These are phyloP conservation scores for Drosophila algonquin DNA, from an alignment of 2,888 invertebrate genomes.

Conservation along the genomic window DNA sequence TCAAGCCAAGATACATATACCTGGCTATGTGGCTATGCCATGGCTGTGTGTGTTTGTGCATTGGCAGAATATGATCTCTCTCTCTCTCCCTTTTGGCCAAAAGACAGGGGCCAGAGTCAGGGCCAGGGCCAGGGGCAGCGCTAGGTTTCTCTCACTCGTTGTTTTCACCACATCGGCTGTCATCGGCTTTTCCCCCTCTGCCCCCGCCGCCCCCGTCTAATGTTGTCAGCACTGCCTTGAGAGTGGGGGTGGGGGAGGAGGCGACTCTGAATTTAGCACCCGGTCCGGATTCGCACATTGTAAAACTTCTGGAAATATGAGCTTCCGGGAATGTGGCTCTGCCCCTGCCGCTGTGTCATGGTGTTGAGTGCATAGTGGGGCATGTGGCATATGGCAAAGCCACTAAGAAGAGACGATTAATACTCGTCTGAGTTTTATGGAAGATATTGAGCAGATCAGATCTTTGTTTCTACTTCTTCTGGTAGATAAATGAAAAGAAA, in stretches of 20 bases:
- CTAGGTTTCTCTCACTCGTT: background rate
- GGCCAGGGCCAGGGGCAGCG: background rate
- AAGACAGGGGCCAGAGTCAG: too few species aligned
- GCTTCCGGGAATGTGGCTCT: constrained; percentile 62
- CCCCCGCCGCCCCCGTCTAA: constrained; percentile 6
- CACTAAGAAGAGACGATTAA: constrained; percentile 26
- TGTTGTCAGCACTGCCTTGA: constrained; percentile 65
- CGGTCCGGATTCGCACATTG: constrained; percentile 56
- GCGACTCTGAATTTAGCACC: constrained; percentile 61
- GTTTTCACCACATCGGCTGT: constrained; percentile 53
- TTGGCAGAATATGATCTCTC: constrained; percentile 15
- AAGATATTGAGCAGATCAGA: constrained; percentile 9
- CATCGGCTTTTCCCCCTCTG: constrained; percentile 32
- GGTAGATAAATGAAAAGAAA: too few species aligned
- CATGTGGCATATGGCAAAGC: constrained; percentile 34
- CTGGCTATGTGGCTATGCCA: too few species aligned
- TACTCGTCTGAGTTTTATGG: constrained; percentile 1
- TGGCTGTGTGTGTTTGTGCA: too few species aligned
- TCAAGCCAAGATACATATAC: constrained; percentile 15
- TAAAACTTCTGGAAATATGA: constrained; percentile 68
- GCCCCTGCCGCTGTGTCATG: constrained; percentile 4
- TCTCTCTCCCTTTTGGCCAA: constrained; percentile 9
- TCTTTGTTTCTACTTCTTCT: background rate
- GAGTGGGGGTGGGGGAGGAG: constrained; percentile 46
- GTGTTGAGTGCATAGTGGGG: constrained; percentile 26